phyloP scores from a whole-genome alignment of 2,888 invertebrate species.

The Nymphalis c-album region DNA sequence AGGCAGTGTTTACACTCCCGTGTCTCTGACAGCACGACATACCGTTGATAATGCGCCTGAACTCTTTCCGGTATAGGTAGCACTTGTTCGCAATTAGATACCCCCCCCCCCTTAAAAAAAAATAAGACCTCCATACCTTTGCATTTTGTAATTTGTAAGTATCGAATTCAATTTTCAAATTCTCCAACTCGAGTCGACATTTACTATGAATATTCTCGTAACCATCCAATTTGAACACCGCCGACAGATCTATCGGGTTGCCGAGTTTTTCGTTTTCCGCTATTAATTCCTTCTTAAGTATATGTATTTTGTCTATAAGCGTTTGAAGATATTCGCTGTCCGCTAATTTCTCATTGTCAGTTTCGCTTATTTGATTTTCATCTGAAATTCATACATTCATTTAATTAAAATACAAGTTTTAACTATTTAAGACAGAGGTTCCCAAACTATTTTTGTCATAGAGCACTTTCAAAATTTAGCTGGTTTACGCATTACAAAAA shows the following conservation, averaged over 20 bases:
- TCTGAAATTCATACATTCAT: too few relatives aligned
- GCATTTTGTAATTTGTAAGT: slow-evolving; percentile 56
- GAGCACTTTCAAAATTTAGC: too few relatives aligned
- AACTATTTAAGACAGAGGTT: too few relatives aligned
- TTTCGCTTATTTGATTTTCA: slow-evolving; percentile 63
- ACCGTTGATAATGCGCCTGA: too few relatives aligned
- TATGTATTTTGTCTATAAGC: slow-evolving; percentile 84
- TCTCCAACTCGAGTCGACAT: slow-evolving; percentile 85
- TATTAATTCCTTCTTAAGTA: slow-evolving; percentile 82
- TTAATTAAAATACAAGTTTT: too few relatives aligned
- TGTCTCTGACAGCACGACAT: too few relatives aligned
- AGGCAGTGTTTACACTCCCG: background rate
- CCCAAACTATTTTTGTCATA: too few relatives aligned
- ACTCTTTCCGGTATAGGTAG: background rate
- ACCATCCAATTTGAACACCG: slow-evolving; percentile 74
- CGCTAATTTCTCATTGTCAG: slow-evolving; percentile 71
- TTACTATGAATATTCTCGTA: slow-evolving; percentile 74
- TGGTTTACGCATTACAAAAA: too few relatives aligned
- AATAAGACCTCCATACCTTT: slow-evolving; percentile 31
- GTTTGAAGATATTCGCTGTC: slow-evolving; percentile 79
- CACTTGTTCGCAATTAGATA: too few relatives aligned
- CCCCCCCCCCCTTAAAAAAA: background rate
- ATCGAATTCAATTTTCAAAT: slow-evolving; percentile 85
- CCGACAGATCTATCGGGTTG: slow-evolving; percentile 82
- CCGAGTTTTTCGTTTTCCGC: slow-evolving; percentile 82